Evolutionary conservation across 2,113 vertebrate genomes (phyloP), one percentile per base, ranked within the genome.

Genomic region (Etheostoma cragini): DNA sequence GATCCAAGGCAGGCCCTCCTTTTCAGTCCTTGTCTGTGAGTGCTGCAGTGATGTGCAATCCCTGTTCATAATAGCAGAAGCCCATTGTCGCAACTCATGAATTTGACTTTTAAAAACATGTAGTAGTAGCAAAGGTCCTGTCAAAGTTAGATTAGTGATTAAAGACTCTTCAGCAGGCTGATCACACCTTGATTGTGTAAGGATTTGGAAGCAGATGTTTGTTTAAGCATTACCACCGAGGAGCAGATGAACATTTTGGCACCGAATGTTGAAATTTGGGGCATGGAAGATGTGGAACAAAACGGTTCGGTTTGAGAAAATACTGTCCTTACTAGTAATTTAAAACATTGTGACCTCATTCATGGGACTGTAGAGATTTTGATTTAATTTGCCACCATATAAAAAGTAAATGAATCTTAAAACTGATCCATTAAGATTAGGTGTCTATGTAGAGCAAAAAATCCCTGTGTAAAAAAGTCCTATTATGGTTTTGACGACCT

Each of bases 401-500:
- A 26, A 60, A 33, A 52, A 53, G 16, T 45, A 19, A 78, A 4
- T 70, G 17, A 64, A 19, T 69, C 24, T 52, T 19, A 12, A 62
- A 78, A 2, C 8, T 8, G 11, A 74, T 50, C 14, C 24, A 79
- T 42, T 46, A 49, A 56, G 0, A 42, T 42, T 42, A 7, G 49
- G 33, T 49, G 52, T 63, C 42, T 35, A 5, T 64, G 65, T 63
- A n/a, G 19, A 72, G 56, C 50, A 49, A 64, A 49, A 56, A 68
- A 64, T 61, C 68, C 30, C 68, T 50, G 38, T 60, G 61, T 68
- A 75, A 80, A 84, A 47, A 45, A 83, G 60, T 86, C 35, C 38
- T 52, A 78, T 90, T 85, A 87, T 72, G 50, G 46, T 83, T 71
- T 68, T 72, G 74, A 85, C 13, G 33, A 68, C 75, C 76, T 49